Conservation (phyloP, 1,140 invertebrate genomes). For the Sarcophaga peregrina region DNA sequence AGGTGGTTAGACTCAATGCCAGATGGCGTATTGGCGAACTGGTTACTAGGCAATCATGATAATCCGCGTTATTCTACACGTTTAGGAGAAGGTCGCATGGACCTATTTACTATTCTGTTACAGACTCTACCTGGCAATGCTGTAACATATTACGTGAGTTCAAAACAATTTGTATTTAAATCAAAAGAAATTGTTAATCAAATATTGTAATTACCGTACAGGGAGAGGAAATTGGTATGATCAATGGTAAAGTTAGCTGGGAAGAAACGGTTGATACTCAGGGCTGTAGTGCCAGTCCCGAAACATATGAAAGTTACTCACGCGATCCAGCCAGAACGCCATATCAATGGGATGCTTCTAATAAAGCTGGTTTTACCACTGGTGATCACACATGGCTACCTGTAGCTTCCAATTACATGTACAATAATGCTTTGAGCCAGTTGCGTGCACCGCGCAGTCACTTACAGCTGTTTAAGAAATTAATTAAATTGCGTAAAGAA, state of each 20-base stretch:
- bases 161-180: conserved; percentile 5
- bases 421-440: conserved; percentile 67
- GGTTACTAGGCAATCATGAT: conserved; percentile 79
- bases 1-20: conserved; percentile 71
- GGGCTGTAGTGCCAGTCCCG: conserved; percentile 44
- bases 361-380: conserved; percentile 69
- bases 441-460: conserved; percentile 47
- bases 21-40: conserved; percentile 67
- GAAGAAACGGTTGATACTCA: conserved; percentile 62
- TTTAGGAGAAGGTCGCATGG: conserved; percentile 72
- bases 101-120: conserved; percentile 72
- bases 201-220: conserved; percentile 60
- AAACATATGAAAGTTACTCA: conserved; percentile 50
- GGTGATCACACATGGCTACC: conserved; percentile 75
- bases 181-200: not conserved
- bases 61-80: conserved; percentile 72
- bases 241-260: conserved; percentile 69
- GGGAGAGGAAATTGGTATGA: conserved; percentile 84
- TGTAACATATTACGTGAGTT: conserved; percentile 73
- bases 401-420: conserved; percentile 68
- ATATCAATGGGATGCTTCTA: conserved; percentile 72
- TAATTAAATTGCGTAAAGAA: conserved; percentile 47
- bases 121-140: conserved; percentile 73
- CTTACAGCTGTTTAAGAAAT: conserved; percentile 48
- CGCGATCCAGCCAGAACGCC: conserved; percentile 72